A percentile compares a stretch with the other conserved stretches of the same genome.
phyloP scores from a whole-genome alignment of 2,113 vertebrate species.

The Prunella fulvescens region DNA sequence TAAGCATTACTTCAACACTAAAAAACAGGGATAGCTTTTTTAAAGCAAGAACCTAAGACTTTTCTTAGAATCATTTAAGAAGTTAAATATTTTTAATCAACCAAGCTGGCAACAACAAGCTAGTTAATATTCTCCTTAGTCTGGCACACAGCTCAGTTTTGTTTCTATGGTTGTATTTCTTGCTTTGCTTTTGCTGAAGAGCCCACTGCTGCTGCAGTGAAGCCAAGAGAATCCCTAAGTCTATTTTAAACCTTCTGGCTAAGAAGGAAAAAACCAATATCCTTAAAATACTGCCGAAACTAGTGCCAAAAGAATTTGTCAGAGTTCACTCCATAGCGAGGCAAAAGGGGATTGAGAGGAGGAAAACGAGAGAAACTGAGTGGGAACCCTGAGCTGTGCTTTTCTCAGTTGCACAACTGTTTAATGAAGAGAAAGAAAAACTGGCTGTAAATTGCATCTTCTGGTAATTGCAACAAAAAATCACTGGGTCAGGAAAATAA shows the following conservation, averaged over 20 bases:
- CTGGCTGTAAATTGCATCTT: background rate
- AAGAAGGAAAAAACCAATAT: background rate
- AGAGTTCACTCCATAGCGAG: background rate
- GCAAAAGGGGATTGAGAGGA: background rate
- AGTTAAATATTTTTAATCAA: background rate
- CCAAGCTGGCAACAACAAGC: background rate
- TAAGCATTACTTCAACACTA: background rate
- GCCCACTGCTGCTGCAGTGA: background rate
- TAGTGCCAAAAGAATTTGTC: background rate
- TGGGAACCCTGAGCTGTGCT: background rate
- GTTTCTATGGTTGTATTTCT: background rate
- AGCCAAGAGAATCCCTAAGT: background rate
- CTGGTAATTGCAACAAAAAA: background rate
- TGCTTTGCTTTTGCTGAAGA: background rate
- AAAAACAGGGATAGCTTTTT: background rate
- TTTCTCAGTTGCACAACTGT: background rate
- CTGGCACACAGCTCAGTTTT: background rate
- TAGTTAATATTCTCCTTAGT: background rate
- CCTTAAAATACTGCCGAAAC: background rate
- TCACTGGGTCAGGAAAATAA: background rate
- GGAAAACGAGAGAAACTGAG: background rate
- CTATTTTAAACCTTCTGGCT: conserved; percentile 1
- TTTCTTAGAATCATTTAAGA: background rate
- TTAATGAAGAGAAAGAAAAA: background rate
- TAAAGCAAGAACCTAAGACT: background rate